A percentile compares a stretch with the other conserved stretches of the same genome.
Evolutionary conservation across 2,113 vertebrate species (phyloP).

Genomic region (Taxidea taxus): DNA sequence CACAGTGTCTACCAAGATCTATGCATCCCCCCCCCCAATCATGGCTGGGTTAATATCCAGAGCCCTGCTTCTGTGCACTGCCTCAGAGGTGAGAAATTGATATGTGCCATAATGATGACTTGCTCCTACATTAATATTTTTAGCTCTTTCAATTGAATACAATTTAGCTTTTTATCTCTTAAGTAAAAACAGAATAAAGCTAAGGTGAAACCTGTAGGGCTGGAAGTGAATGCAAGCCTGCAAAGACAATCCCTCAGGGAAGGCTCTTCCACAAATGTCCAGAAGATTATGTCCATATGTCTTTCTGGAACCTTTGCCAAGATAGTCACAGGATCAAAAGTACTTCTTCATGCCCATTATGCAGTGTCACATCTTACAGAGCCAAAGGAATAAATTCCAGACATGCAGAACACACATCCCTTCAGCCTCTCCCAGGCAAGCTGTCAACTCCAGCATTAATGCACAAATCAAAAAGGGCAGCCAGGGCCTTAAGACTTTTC

Average conservation of each 20-base stretch:
- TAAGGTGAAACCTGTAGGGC: not conserved
- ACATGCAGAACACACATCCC: slow-evolving; percentile 49
- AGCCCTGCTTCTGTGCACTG: not conserved
- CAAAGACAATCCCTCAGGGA: not conserved
- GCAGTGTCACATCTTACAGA: slow-evolving; percentile 66
- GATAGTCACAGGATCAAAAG: slow-evolving; percentile 50
- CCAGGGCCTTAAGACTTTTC: slow-evolving; percentile 27
- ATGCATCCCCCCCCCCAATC: not conserved
- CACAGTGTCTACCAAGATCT: not conserved
- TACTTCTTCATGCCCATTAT: slow-evolving; percentile 66
- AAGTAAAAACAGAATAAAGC: slow-evolving; percentile 38
- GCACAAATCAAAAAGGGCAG: slow-evolving; percentile 31
- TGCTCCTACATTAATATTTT: slow-evolving; percentile 53
- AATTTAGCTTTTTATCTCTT: slow-evolving; percentile 29
- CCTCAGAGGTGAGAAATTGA: slow-evolving; percentile 56
- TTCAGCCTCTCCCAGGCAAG: slow-evolving; percentile 36
- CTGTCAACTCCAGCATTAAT: slow-evolving; percentile 46
- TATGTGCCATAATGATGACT: slow-evolving; percentile 41
- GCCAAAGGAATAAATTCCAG: slow-evolving; percentile 71
- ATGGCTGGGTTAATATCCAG: not conserved
- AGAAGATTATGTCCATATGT: slow-evolving; percentile 61
- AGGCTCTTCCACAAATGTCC: slow-evolving; percentile 24
- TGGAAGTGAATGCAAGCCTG: not conserved
- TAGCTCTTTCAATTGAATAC: slow-evolving; percentile 27
- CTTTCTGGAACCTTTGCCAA: slow-evolving; percentile 68